Percentiles rank a stretch among this genome's conserved stretches.
phyloP scores from a whole-genome alignment of 2,888 invertebrate species.

The Nomada goodeniana region DNA sequence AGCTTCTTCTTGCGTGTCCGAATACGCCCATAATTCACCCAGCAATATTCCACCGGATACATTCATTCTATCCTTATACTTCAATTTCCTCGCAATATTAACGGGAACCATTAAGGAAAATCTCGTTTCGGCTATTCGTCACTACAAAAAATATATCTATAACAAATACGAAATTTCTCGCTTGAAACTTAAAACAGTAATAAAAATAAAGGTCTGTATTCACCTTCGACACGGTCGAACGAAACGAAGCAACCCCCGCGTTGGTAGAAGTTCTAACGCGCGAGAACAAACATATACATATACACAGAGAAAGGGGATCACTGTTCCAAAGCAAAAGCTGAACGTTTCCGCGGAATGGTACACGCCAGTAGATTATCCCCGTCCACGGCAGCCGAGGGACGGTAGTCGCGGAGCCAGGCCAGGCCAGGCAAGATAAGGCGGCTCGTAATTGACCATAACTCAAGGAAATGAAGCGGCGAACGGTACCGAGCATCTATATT shows the following conservation, averaged over 20 bases:
- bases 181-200: no score
- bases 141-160: no score
- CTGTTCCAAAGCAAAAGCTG: constrained; percentile 26
- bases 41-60: no score
- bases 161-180: no score
- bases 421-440: constrained; percentile 71
- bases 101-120: no score
- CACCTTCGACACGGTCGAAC: not conserved
- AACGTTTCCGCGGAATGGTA: constrained; percentile 60
- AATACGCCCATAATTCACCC: no score
- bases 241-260: not conserved
- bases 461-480: constrained; percentile 78
- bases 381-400: constrained; percentile 51
- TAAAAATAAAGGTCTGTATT: no score
- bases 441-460: constrained; percentile 78
- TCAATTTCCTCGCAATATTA: no score
- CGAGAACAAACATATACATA: constrained; percentile 29
- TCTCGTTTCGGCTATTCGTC: no score
- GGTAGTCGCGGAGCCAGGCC: constrained; percentile 68
- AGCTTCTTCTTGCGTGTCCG: no score
- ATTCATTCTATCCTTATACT: no score
- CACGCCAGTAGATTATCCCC: constrained; percentile 66
- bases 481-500: constrained; percentile 77
- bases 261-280: constrained; percentile 14
- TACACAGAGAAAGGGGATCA: constrained; percentile 37